phyloP scores from a whole-genome alignment of 2,113 vertebrate genomes.

The Melanocharis versteri region DNA sequence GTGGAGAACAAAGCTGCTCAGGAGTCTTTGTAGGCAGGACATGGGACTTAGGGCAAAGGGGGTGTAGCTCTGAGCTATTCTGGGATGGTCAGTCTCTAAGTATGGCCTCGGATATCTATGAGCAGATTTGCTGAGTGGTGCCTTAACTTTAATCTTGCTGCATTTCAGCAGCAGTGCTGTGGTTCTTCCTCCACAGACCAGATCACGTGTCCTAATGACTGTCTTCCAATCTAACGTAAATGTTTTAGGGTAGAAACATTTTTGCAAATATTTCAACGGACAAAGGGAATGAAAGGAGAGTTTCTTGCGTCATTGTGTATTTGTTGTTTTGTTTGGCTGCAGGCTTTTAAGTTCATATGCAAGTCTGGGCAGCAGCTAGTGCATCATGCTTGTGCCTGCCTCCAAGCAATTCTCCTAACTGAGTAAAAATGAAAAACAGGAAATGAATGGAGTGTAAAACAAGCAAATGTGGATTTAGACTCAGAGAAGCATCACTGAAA shows the following conservation, averaged over 20 bases:
- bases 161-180: neutral
- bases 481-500: neutral
- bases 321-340: neutral
- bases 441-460: neutral
- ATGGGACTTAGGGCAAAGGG: neutral
- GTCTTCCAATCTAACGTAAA: neutral
- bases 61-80: neutral
- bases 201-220: fast-evolving
- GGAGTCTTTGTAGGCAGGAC: neutral
- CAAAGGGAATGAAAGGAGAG: neutral
- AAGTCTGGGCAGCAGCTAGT: neutral
- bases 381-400: neutral
- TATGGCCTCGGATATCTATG: neutral
- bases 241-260: neutral
- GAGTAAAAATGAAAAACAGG: neutral
- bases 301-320: neutral
- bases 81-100: neutral
- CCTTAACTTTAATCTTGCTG: neutral
- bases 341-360: neutral
- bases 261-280: neutral
- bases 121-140: neutral
- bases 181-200: neutral
- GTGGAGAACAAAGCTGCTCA: neutral
- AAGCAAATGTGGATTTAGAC: neutral
- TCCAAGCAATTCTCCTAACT: neutral